Conservation (phyloP, 2,797 vertebrate species). For the Coluber constrictor region DNA sequence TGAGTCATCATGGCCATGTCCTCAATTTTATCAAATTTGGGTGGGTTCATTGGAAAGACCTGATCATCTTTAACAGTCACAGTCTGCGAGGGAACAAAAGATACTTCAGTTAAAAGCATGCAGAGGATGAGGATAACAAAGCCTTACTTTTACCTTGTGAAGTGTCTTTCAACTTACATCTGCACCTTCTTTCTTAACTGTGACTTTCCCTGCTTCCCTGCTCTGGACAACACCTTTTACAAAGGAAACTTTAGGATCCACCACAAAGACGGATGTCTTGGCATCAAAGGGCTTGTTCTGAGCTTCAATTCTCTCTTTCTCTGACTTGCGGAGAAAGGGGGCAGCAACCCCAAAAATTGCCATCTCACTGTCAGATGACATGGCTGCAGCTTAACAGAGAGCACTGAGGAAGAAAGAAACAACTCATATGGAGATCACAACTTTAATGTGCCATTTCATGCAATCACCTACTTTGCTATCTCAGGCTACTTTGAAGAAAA, state of each 20-base stretch:
- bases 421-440: not conserved
- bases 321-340: slow-evolving; percentile 84
- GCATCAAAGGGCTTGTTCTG: slow-evolving; percentile 89
- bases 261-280: slow-evolving; percentile 80
- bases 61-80: slow-evolving; percentile 83
- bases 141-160: not conserved
- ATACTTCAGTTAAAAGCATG: not conserved
- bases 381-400: slow-evolving; percentile 64
- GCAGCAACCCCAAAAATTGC: slow-evolving; percentile 81
- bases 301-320: slow-evolving; percentile 83
- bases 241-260: slow-evolving; percentile 80
- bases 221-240: slow-evolving; percentile 80
- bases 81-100: slow-evolving; percentile 62
- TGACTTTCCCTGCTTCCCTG: slow-evolving; percentile 82
- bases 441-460: not conserved
- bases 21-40: slow-evolving; percentile 81
- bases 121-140: not conserved
- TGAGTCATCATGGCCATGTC: slow-evolving; percentile 86
- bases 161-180: slow-evolving; percentile 70
- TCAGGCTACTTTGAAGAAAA: not conserved
- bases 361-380: slow-evolving; percentile 83
- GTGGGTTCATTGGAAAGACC: slow-evolving; percentile 77
- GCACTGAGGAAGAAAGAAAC: slow-evolving; percentile 40
- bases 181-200: slow-evolving; percentile 77
- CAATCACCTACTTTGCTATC: not conserved